Percentiles rank a stretch among this genome's conserved stretches.
These are phyloP conservation scores for Orchestes rusci DNA, from an alignment of 2,888 invertebrate genomes.

Conservation along the genomic window DNA sequence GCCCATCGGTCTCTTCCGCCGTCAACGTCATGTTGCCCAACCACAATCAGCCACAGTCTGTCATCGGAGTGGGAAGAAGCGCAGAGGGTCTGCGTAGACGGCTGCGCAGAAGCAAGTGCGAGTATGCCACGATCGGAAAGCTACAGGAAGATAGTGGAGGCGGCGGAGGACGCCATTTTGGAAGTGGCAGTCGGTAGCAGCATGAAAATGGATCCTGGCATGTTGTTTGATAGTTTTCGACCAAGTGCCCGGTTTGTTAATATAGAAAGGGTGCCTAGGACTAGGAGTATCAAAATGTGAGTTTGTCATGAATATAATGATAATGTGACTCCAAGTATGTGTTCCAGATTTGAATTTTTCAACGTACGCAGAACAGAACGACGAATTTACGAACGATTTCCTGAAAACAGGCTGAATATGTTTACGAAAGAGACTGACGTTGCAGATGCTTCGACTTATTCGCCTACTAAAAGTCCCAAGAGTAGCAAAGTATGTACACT, in stretches of 20 bases:
- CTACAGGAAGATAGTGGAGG: slow-evolving; percentile 43
- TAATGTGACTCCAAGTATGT: neutral
- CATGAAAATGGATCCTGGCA: slow-evolving; percentile 3
- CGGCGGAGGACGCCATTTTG: slow-evolving; percentile 32
- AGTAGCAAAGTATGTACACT: too few relatives aligned
- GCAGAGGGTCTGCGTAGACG: slow-evolving; percentile 41
- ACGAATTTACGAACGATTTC: slow-evolving; percentile 43
- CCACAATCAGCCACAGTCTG: slow-evolving; percentile 21
- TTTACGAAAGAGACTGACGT: slow-evolving; percentile 38
- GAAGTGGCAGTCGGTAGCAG: slow-evolving; percentile 35
- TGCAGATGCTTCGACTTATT: neutral
- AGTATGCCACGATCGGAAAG: slow-evolving; percentile 50
- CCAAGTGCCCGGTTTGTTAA: slow-evolving; percentile 41
- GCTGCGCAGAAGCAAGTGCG: slow-evolving; percentile 31
- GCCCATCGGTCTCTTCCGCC: neutral
- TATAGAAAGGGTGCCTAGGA: slow-evolving; percentile 41
- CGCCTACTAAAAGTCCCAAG: slow-evolving; percentile 1
- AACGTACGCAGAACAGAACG: slow-evolving; percentile 44
- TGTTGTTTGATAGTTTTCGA: slow-evolving; percentile 41
- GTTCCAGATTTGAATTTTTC: slow-evolving; percentile 45
- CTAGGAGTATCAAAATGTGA: slow-evolving; percentile 41
- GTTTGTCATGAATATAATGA: slow-evolving; percentile 16
- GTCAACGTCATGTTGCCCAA: slow-evolving; percentile 28
- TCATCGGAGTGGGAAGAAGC: slow-evolving; percentile 37
- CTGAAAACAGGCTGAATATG: slow-evolving; percentile 44